Evolutionary conservation across 2,888 invertebrate species (phyloP), one percentile per base, ranked within the genome.

Genomic region (Lissonota sp.): DNA sequence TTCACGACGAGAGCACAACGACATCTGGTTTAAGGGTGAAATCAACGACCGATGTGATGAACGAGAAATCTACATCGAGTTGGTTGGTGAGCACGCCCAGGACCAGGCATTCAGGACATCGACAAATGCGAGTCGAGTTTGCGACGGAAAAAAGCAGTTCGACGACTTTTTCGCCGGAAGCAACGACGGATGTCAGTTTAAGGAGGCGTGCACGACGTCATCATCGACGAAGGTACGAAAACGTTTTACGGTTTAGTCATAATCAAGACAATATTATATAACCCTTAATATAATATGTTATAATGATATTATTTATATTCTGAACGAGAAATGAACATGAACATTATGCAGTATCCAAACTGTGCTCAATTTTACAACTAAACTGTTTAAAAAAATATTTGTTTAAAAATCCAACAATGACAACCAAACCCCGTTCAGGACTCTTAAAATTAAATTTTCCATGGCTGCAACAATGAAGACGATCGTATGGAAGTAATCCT

Each of bases 191-290:
- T 71, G 53, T 55, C n/a, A 78, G 62, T 16, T 62, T 55, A 44
- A 82, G 79, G 58, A 76, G 70, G 66, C 84, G 91, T 44, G 89
- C 85, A 72, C 88, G 90, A 53, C 88, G 90, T 57, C 91, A 91
- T 82, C 90, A 89, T 83, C 88, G 90, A n/a, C 84, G 85, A 80
- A 88, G 86, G 89, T 89, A 83, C 37, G 78, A 58, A 16, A 42
- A 53, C 51, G 42, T 51, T 53, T 37, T 26, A 3, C 26, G 26
- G 26, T 26, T 26, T 26, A 26, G 26, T 2, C 3, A 26, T 26
- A 26, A 26, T 26, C 26, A 26, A 26, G 26, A 26, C 3, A 26
- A 2, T 26, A 26, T 26, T 26, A 26, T 26, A 26, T 26, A 26
- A 26, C 26, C 26, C 26, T 26, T 26, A 26, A 1, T 26, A 26